Percentiles rank a stretch among this genome's conserved stretches.
These are phyloP conservation scores for Oscheius sp. DNA, from an alignment of 2,888 invertebrate species.

Conservation along the genomic window DNA sequence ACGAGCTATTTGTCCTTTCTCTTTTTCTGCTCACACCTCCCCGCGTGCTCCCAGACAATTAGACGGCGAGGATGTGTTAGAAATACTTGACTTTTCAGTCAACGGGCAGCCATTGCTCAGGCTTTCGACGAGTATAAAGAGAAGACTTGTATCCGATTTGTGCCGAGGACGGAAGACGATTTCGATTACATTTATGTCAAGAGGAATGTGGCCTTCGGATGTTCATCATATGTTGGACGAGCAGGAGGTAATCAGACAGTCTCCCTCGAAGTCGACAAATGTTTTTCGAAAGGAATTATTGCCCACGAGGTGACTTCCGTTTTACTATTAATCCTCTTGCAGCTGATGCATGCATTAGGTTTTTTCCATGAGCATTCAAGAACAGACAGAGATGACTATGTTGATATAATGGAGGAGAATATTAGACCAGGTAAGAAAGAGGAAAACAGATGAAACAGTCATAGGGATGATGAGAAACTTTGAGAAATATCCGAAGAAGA, in stretches of 20 bases:
- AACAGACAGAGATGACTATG: constrained; percentile 81
- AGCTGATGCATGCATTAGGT: constrained; percentile 80
- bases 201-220: constrained; percentile 75
- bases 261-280: constrained; percentile 75
- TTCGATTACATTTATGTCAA: constrained; percentile 76
- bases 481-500: constrained; percentile 72
- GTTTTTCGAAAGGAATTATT: constrained; percentile 75
- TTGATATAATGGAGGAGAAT: constrained; percentile 81
- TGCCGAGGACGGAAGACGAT: constrained; percentile 75
- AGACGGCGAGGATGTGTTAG: constrained; percentile 7
- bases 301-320: constrained; percentile 76
- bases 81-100: constrained; percentile 49
- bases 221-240: constrained; percentile 82
- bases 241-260: constrained; percentile 81
- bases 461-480: constrained; percentile 74
- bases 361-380: constrained; percentile 86
- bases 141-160: constrained; percentile 78
- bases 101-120: constrained; percentile 73
- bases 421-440: constrained; percentile 75
- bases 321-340: not conserved
- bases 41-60: constrained; percentile 20
- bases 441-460: not conserved
- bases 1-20: constrained; percentile 29
- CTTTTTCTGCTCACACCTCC: constrained; percentile 28
- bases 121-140: constrained; percentile 77